Base-by-base conservation (phyloP, 2,888 invertebrate species). In the Drosophila subquinaria region DNA sequence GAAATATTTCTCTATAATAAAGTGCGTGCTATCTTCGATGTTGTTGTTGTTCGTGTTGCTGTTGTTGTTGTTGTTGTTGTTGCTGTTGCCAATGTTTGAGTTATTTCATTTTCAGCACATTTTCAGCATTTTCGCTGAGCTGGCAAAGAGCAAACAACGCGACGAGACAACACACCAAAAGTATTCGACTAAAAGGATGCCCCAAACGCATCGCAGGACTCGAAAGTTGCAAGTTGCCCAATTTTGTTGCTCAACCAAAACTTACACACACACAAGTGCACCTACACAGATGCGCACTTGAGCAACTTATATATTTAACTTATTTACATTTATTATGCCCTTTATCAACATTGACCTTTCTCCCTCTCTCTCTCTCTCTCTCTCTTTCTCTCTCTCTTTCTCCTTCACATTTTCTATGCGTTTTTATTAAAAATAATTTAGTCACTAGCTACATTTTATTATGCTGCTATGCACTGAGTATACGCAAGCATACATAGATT, bases 1-100 rank as follows among this genome's bases (percentile, higher is more conserved):
- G 65, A 69, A 76, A 82, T 73, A 76, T 88, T 79, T 72, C 77
- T 43, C 64, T 61, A 74, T 76, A 90, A 90, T 87, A 79, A 87
- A 89, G 87, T 88, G 89, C 76, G 83, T 75, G 40, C 17, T 40
- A 42, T 23, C 15, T 42, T 71, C 57, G 55, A 59, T 52, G 42
- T 35, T 48, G 57, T 27, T 50, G 43, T 40, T 66, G 47, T 23
- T 50, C 61, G 17, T 65, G 47, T 23, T 50, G 66, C 20, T 65
- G 47, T 45, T 71, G 45, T 30, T 55, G 48, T n/a, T 61, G 55
- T 47, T 62, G 56, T 4, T 48, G 67, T n/a, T 52, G 47, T 53
- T 53, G 53, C 2, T 61, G 61, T 60, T 70, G 72, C 64, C 73
- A 70, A 59, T 63, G 68, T 75, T 86, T 76, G 72, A 79, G 83